A percentile compares a stretch with the other conserved stretches of the same genome.
phyloP scores from a whole-genome alignment of 2,113 vertebrate genomes.

The Poeciliopsis occidentalis region DNA sequence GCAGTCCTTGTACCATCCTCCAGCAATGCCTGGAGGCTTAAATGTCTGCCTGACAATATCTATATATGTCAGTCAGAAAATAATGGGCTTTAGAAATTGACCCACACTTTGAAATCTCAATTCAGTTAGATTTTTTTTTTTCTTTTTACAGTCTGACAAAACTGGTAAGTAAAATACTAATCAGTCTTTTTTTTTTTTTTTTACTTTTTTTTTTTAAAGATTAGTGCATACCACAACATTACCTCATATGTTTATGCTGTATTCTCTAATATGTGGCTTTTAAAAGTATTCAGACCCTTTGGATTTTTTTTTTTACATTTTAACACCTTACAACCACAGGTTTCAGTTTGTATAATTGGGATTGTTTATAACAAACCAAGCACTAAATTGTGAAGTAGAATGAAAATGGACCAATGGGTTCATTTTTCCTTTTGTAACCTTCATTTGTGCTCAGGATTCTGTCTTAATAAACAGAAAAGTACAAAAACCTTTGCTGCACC shows the following conservation, averaged over 20 bases:
- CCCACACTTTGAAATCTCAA: slow-evolving; percentile 56
- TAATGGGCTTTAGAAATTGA: slow-evolving; percentile 71
- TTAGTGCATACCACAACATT: slow-evolving; percentile 10
- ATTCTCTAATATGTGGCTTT: background rate
- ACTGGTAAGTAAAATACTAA: slow-evolving; percentile 54
- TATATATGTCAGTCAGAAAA: slow-evolving; percentile 68
- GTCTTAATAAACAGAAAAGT: background rate
- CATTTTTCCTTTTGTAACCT: background rate
- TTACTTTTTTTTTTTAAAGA: slow-evolving; percentile 7
- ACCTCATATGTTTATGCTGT: background rate
- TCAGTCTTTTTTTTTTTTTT: slow-evolving; percentile 39
- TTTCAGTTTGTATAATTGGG: background rate
- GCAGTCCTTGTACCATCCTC: slow-evolving; percentile 56
- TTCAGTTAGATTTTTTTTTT: slow-evolving; percentile 43
- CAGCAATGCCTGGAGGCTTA: slow-evolving; percentile 67
- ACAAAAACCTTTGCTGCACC: background rate
- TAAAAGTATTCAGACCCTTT: background rate
- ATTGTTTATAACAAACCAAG: background rate
- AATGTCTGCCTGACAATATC: slow-evolving; percentile 71
- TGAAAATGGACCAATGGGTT: background rate
- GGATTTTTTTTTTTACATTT: too few species aligned
- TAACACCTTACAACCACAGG: too few species aligned
- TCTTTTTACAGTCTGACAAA: slow-evolving; percentile 58
- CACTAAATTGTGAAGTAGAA: too few species aligned
- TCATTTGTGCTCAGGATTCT: background rate